A percentile compares a stretch with the other conserved stretches of the same genome.
phyloP scores from a whole-genome alignment of 2,888 invertebrate genomes.

The Diaperis boleti region DNA sequence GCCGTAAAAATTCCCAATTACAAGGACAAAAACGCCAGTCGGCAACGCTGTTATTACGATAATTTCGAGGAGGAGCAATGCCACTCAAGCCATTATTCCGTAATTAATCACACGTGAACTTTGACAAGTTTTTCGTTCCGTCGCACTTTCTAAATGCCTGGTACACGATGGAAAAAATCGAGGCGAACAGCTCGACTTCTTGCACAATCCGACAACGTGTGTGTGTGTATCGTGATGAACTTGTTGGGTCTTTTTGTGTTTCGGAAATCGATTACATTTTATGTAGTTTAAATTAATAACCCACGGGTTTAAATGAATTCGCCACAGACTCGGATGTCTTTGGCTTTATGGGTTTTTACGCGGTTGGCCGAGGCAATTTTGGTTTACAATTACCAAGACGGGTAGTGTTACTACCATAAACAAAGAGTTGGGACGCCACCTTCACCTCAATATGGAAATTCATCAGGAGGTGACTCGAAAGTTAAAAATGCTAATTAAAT shows the following conservation, averaged over 20 bases:
- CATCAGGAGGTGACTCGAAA: slow-evolving; percentile 7
- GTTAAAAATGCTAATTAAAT: slow-evolving; percentile 31
- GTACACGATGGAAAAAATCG: slow-evolving; percentile 11
- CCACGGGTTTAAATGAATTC: neutral
- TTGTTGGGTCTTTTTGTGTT: neutral
- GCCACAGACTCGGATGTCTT: neutral
- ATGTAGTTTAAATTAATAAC: too few species aligned
- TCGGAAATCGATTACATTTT: slow-evolving; percentile 4
- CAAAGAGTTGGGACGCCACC: slow-evolving; percentile 5
- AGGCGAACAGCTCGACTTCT: slow-evolving; percentile 11
- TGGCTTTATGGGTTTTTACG: slow-evolving; percentile 12
- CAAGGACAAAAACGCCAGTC: slow-evolving; percentile 14
- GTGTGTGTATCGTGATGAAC: too few species aligned
- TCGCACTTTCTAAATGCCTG: slow-evolving; percentile 18
- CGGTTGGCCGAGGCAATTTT: slow-evolving; percentile 23
- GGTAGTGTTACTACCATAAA: slow-evolving; percentile 1
- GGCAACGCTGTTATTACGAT: slow-evolving; percentile 23
- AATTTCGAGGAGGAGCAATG: slow-evolving; percentile 27
- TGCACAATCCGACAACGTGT: neutral
- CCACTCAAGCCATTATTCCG: slow-evolving; percentile 5
- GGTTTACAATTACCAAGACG: slow-evolving; percentile 27
- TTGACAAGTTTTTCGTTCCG: slow-evolving; percentile 19
- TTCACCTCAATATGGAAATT: slow-evolving; percentile 19
- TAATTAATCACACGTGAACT: slow-evolving; percentile 33
- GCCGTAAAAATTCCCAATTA: slow-evolving; percentile 1